Percentiles rank a stretch among this genome's conserved stretches.
These are phyloP conservation scores for Gallirallus australis DNA, from an alignment of 2,797 vertebrate species.

Conservation along the genomic window DNA sequence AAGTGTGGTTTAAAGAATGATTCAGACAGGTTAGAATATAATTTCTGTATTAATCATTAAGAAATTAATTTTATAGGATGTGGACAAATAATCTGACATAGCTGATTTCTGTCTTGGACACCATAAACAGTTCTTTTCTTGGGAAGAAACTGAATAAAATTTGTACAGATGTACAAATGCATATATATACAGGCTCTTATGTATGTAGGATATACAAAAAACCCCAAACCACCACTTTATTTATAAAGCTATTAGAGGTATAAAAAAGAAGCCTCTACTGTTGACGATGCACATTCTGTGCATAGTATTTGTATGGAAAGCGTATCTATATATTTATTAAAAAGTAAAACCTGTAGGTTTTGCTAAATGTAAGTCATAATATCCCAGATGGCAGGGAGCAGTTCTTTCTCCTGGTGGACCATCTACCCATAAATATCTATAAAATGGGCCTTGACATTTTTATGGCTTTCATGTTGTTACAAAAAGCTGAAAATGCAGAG, in stretches of 20 bases:
- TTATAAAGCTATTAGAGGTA: not conserved
- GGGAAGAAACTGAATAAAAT: not conserved
- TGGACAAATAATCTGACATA: not conserved
- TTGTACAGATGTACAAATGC: not conserved
- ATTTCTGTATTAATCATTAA: not conserved
- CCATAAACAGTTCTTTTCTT: not conserved
- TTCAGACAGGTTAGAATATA: not conserved
- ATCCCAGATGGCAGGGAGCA: slow-evolving; percentile 1
- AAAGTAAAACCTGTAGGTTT: not conserved
- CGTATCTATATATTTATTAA: not conserved
- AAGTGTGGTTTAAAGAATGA: not conserved
- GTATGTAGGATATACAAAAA: not conserved
- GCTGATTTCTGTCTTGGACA: not conserved
- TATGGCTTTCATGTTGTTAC: slow-evolving; percentile 54
- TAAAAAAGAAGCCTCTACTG: not conserved
- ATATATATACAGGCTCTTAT: not conserved
- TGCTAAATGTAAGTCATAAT: not conserved
- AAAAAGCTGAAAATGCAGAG: slow-evolving; percentile 62
- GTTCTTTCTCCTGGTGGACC: slow-evolving; percentile 37
- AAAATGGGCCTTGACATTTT: slow-evolving; percentile 60
- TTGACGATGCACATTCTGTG: not conserved
- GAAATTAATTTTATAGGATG: not conserved
- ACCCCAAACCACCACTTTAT: not conserved
- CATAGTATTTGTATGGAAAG: not conserved
- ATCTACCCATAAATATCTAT: slow-evolving; percentile 43